Evolutionary conservation across 1,140 invertebrate species (phyloP).

Genomic region (Arctopsyche grandis): DNA sequence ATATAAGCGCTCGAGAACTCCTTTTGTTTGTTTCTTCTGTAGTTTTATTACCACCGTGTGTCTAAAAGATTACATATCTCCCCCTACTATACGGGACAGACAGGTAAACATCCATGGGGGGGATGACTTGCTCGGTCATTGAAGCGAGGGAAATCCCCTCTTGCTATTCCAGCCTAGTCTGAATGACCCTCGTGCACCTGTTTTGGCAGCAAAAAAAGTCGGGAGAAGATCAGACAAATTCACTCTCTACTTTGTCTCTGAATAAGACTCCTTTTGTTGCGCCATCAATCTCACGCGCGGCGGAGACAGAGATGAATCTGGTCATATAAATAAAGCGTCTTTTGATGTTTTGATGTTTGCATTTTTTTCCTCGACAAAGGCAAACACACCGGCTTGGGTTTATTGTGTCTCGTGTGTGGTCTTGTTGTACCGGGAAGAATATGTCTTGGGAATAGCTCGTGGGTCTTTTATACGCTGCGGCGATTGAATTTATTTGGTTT

Average conservation of each 20-base stretch:
- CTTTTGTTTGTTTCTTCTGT: background rate
- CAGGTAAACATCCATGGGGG: background rate
- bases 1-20: background rate
- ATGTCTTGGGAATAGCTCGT: background rate
- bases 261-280: background rate
- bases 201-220: background rate
- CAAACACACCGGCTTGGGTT: too few relatives aligned
- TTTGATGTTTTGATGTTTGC: background rate
- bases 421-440: background rate
- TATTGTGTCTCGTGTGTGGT: too few relatives aligned
- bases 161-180: background rate
- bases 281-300: background rate
- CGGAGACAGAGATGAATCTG: background rate
- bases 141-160: background rate
- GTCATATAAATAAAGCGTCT: background rate
- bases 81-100: background rate
- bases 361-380: background rate
- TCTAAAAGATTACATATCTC: background rate
- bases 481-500: background rate
- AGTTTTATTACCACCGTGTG: background rate
- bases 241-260: background rate
- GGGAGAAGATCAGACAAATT: background rate
- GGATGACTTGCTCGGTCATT: background rate
- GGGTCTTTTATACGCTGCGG: background rate
- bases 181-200: background rate